Percentiles rank a stretch among this genome's conserved stretches.
phyloP scores from a whole-genome alignment of 1,140 invertebrate genomes.

The Eurosta solidaginis region DNA sequence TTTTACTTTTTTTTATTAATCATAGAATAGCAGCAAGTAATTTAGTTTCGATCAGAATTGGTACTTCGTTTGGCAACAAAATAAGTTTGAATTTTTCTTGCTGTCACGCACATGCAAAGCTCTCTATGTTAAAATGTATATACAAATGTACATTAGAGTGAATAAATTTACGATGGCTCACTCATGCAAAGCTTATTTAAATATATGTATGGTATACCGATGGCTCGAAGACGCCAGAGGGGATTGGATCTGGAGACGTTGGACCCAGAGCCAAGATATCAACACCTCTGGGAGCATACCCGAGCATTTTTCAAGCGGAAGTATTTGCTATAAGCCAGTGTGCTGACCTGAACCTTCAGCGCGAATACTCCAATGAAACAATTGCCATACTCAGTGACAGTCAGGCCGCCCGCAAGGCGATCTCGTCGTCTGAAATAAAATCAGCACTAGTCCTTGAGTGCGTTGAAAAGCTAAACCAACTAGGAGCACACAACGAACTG shows the following conservation, averaged over 20 bases:
- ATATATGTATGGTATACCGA: not conserved
- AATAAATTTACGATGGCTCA: constrained; percentile 5
- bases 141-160: not conserved
- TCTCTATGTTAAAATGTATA: not conserved
- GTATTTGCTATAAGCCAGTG: no score
- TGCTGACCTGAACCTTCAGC: no score
- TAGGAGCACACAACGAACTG: no score
- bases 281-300: no score
- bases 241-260: not conserved
- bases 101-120: not conserved
- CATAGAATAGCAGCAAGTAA: not conserved
- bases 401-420: no score
- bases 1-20: constrained; percentile 3
- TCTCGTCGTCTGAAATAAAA: no score
- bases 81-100: not conserved
- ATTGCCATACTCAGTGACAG: no score
- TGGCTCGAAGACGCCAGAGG: not conserved
- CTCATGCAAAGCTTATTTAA: not conserved
- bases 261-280: no score
- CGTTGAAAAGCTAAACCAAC: no score
- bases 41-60: not conserved
- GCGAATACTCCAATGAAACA: no score
- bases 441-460: no score
- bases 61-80: not conserved
- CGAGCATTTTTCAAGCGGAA: no score